phyloP scores from a whole-genome alignment of 1,140 invertebrate genomes.

The Cyrtorhinus lividipennis region DNA sequence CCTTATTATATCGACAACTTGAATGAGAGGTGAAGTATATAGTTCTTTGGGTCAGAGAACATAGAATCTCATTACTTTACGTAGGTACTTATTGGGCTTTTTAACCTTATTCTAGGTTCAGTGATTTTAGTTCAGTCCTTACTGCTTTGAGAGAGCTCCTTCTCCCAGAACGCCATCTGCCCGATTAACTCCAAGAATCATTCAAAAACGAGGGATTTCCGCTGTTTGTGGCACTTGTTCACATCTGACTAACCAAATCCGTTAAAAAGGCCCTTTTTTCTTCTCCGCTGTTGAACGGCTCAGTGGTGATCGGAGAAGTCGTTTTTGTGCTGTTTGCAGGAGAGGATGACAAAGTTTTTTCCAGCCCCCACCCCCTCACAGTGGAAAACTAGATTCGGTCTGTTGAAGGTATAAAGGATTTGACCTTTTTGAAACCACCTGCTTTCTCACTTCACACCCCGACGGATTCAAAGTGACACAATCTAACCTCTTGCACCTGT shows the following conservation, averaged over 20 bases:
- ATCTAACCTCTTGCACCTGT: constrained; percentile 2
- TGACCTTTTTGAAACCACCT: constrained; percentile 9
- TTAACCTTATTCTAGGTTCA: no score
- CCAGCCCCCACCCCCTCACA: no score
- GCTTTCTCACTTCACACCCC: constrained; percentile 8
- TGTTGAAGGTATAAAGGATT: constrained; percentile 3
- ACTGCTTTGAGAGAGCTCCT: no score
- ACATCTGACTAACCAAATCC: constrained; percentile 9
- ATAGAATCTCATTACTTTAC: no score
- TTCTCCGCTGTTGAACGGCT: not conserved
- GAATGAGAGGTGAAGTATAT: no score
- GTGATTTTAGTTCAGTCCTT: no score
- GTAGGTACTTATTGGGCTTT: no score
- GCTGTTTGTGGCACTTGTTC: not conserved
- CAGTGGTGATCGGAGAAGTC: not conserved
- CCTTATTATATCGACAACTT: no score
- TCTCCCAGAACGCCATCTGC: not conserved
- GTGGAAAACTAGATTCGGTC: constrained; percentile 2
- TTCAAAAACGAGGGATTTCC: not conserved
- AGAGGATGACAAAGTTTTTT: constrained; percentile 4
- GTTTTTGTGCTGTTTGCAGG: not conserved
- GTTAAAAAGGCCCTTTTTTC: not conserved
- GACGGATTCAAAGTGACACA: constrained; percentile 4
- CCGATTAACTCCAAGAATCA: not conserved
- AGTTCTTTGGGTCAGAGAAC: no score